phyloP scores from a whole-genome alignment of 2,797 vertebrate genomes.

The Cynodonichthys magdalenae region DNA sequence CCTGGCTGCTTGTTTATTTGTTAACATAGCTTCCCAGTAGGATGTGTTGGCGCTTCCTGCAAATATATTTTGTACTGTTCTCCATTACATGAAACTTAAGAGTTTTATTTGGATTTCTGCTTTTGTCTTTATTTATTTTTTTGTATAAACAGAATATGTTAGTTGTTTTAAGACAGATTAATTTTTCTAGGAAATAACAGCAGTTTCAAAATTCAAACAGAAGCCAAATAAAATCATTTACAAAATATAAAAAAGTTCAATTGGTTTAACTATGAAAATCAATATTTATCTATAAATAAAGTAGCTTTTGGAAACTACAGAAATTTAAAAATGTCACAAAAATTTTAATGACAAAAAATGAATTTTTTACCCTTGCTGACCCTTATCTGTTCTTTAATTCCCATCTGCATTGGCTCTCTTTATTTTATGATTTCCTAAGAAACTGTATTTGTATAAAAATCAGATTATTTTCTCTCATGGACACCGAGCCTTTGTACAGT shows the following conservation, averaged over 20 bases:
- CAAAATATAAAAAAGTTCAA: too few relatives aligned
- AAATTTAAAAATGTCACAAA: too few relatives aligned
- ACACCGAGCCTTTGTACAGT: not conserved
- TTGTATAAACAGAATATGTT: too few relatives aligned
- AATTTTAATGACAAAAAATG: not conserved
- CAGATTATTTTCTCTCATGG: not conserved
- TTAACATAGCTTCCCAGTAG: slow-evolving; percentile 42
- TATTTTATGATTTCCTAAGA: too few relatives aligned
- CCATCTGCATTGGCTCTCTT: not conserved
- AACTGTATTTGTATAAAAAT: not conserved
- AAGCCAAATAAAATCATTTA: too few relatives aligned
- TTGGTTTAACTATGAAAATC: too few relatives aligned
- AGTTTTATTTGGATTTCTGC: slow-evolving; percentile 2
- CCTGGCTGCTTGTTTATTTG: slow-evolving; percentile 58
- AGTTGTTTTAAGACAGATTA: too few relatives aligned
- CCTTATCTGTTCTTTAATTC: not conserved
- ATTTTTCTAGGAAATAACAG: too few relatives aligned
- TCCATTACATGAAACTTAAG: not conserved
- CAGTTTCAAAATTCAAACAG: too few relatives aligned
- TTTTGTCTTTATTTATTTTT: not conserved
- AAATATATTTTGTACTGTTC: slow-evolving; percentile 13
- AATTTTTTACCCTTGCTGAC: not conserved
- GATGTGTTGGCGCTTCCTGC: slow-evolving; percentile 15
- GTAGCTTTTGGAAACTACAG: too few relatives aligned
- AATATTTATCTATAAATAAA: too few relatives aligned